Evolutionary conservation across 2,797 vertebrate species (phyloP).

Genomic region (Melopsittacus undulatus): DNA sequence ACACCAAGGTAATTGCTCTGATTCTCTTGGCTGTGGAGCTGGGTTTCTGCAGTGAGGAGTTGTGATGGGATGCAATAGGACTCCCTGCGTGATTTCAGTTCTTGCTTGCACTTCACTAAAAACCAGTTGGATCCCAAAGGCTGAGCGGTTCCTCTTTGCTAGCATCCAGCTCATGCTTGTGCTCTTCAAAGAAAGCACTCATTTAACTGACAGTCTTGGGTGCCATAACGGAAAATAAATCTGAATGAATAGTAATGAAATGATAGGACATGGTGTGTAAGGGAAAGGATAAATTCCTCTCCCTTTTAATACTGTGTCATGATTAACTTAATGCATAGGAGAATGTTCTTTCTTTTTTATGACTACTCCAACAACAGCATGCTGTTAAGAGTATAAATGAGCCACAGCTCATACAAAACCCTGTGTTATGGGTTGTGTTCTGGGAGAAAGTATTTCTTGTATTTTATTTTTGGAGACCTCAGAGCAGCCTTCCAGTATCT

Average conservation of each 20-base stretch:
- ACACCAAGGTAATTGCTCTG: neutral
- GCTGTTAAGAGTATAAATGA: neutral
- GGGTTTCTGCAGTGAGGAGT: neutral
- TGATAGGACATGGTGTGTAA: conserved; percentile 14
- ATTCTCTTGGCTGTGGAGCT: neutral
- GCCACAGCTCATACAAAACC: neutral
- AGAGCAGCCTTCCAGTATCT: no score
- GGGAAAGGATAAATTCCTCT: conserved; percentile 10
- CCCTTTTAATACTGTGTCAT: neutral
- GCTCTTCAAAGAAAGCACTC: neutral
- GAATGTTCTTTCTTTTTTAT: neutral
- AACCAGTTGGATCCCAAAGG: neutral
- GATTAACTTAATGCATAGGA: neutral
- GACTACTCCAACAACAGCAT: neutral
- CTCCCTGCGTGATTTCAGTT: neutral
- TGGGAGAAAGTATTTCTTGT: neutral
- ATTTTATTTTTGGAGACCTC: neutral
- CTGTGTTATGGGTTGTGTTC: neutral
- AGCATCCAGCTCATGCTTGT: neutral
- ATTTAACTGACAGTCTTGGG: conserved; percentile 44
- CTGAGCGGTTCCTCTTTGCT: neutral
- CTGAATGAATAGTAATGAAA: conserved; percentile 34
- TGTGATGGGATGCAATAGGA: neutral
- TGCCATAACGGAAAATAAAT: conserved; percentile 48
- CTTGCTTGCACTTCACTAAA: neutral